Base-by-base conservation (phyloP, 2,113 vertebrate genomes). In the Potamarius usumacintae region DNA sequence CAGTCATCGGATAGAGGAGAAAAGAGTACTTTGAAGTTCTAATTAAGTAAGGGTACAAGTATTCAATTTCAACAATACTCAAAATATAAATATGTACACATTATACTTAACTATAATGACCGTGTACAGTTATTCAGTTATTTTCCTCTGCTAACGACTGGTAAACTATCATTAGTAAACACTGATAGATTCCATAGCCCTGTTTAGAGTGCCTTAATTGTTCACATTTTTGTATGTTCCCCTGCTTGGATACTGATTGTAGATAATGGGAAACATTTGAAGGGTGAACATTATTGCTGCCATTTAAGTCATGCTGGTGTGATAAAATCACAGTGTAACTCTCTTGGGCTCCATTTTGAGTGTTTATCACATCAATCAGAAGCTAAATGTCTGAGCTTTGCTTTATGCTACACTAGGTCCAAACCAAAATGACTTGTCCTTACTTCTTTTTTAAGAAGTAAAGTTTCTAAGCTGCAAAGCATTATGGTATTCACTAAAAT, bases 231-330 rank as follows among this genome's bases (percentile, higher is more conserved):
- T 22, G 25, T 76, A 48, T 82, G 77, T 83, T 42, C 71, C 55
- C 5, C 86, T 77, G 83, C 86, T 62, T 82, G 63, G 76, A 52
- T 53, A 15, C 60, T 60, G 79, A 80, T 88, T 72, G 83, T 65
- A 76, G 65, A 89, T 86, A 76, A 57, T 91, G 87, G 83, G 90
- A 91, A 90, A 74, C 83, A 85, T 93, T 90, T 79, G 81, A 72
- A 88, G 60, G 8, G 34, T 82, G 89, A 90, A 90, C 86, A 76
- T 85, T 90, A 78, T 76, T 50, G 85, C 71, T 83, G 57, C 30
- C 17, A 82, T 74, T 82, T 52, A 86, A 78, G 48, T 71, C 7
- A 11, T 85, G 4, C 74, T 53, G 20, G 79, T 52, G 63, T 86
- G 80, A 90, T 78, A 71, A 62, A 88, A 57, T 62, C 82, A 69